Percentiles rank a stretch among this genome's conserved stretches.
Evolutionary conservation across 2,888 invertebrate species (phyloP).

Genomic region (Phyto melanocephala): DNA sequence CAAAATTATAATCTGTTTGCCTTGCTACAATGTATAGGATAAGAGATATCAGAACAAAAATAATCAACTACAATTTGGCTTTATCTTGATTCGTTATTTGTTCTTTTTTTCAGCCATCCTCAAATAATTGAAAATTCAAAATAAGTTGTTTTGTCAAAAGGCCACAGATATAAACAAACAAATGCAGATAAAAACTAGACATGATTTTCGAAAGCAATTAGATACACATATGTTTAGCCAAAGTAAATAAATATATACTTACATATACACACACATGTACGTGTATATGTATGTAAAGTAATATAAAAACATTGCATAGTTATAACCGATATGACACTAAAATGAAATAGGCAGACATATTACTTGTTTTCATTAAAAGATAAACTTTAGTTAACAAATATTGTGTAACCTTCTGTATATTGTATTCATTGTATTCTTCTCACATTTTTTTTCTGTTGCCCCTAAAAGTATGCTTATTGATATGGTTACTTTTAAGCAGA

Average conservation of each 20-base stretch:
- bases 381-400: slow-evolving; percentile 19
- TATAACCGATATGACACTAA: slow-evolving; percentile 41
- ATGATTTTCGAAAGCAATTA: slow-evolving; percentile 60
- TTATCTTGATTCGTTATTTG: too few species aligned
- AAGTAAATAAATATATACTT: background rate
- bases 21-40: too few species aligned
- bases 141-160: too few species aligned
- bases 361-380: slow-evolving; percentile 6
- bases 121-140: too few species aligned
- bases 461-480: slow-evolving; percentile 27
- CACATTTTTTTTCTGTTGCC: background rate
- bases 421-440: background rate
- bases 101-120: too few species aligned
- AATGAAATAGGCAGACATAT: slow-evolving; percentile 52
- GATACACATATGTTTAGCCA: background rate
- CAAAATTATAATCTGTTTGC: too few species aligned
- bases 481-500: background rate
- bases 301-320: too few species aligned
- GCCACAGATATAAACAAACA: too few species aligned
- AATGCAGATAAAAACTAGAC: too few species aligned
- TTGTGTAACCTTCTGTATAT: background rate
- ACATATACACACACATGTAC: background rate
- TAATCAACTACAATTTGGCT: too few species aligned
- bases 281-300: background rate
- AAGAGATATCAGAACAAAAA: too few species aligned